These are phyloP conservation scores for Microtus ochrogaster DNA, from an alignment of 2,113 vertebrate genomes.

Conservation along the genomic window DNA sequence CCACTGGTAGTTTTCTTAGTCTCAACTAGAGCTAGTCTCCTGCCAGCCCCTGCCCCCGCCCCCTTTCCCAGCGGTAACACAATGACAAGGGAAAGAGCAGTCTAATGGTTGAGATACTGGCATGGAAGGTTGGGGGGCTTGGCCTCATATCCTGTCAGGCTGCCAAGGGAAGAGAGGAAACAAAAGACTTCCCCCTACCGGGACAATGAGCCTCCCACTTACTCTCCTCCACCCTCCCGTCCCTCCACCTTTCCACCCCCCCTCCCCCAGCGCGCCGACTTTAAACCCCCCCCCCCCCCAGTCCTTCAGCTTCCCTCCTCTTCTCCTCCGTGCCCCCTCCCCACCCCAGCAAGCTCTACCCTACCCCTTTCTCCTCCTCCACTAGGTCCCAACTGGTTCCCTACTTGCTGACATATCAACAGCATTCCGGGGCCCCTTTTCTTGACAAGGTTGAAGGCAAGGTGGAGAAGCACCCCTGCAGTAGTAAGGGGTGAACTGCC, in stretches of 20 bases:
- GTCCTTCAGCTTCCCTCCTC: background rate
- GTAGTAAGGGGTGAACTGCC: background rate
- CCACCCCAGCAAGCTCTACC: background rate
- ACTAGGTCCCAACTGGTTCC: background rate
- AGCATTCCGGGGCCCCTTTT: conserved; percentile 83
- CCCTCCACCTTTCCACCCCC: background rate
- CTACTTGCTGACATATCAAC: conserved; percentile 40
- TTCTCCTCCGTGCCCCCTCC: background rate
- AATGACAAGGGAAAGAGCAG: conserved; percentile 63
- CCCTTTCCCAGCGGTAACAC: conserved; percentile 40
- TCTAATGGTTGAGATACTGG: conserved; percentile 78
- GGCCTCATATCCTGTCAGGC: conserved; percentile 84
- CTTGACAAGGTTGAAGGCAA: conserved; percentile 85
- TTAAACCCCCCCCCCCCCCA: background rate
- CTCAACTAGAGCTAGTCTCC: background rate
- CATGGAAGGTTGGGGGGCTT: conserved; percentile 78
- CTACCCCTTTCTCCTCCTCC: background rate
- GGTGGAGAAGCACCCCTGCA: conserved; percentile 75
- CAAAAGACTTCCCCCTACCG: conserved; percentile 78
- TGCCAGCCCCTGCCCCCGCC: background rate
- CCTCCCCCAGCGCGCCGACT: background rate
- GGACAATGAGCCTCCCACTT: conserved; percentile 71
- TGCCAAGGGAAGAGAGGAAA: conserved; percentile 80
- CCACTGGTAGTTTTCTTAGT: background rate
- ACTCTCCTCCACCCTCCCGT: background rate